Base-by-base conservation (phyloP, 92 coral and sea anemone species). In the Parazoanthus darwini region DNA sequence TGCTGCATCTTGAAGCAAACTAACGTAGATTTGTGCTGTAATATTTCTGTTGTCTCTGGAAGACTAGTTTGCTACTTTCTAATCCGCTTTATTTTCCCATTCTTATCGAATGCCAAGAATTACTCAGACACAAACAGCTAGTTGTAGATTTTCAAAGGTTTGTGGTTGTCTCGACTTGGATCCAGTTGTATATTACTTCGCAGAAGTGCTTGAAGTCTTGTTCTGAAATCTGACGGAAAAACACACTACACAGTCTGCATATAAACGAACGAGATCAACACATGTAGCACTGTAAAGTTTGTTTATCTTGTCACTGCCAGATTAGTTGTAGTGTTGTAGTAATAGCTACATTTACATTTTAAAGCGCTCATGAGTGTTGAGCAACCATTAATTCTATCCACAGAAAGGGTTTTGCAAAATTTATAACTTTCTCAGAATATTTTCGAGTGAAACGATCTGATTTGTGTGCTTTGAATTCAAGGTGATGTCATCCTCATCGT, bases 81-180 rank as follows among this genome's bases (percentile, higher is more conserved):
- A 67, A 84, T 70, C 79, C 78, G 79, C 77, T 70, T 84, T 83
- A 82, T 66, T 44, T 46, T 15, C 35, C 23, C 78, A 38, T 82
- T 39, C 51, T 66, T 38, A 67, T n/a, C 25, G 77, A 84, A 71
- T 71, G 56, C 78, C 77, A 36, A 5, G 67, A 68, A 44, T 71
- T 71, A 37, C 48, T 39, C 37, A 36, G 11, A 48, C 54, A 71
- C 43, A 70, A 10, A 84, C 78, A 46, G 63, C 68, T 16, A 70
- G 78, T 70, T 70, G 79, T 44, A 44, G n/a, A 33, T 43, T 42
- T 39, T 35, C 59, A 68, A 80, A 80, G 48, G 68, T 84, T 68
- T 29, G 54, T 8, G 48, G 79, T 46, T 71, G 22, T 83, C 87
- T n/a, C 16, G 86, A 39, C n/a, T 46, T 68, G 74, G 65, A 29